phyloP scores from a whole-genome alignment of 2,797 vertebrate genomes.

The Argya squamiceps region DNA sequence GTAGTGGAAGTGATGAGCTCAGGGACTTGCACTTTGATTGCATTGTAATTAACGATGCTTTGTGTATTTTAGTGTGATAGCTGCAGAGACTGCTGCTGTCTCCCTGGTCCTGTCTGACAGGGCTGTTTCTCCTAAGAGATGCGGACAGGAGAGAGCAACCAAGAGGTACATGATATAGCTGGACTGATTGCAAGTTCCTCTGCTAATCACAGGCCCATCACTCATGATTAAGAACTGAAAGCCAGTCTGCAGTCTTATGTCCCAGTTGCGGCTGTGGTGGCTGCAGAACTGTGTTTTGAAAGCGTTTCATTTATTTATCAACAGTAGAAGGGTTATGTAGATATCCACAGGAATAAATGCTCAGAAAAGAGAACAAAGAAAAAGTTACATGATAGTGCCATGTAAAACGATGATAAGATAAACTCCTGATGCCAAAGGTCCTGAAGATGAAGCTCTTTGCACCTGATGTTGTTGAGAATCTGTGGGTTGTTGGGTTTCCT shows the following conservation, averaged over 20 bases:
- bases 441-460: neutral
- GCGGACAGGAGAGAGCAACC: slow-evolving; percentile 28
- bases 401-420: neutral
- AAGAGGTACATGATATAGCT: neutral
- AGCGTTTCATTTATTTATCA: neutral
- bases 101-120: neutral
- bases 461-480: neutral
- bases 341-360: neutral
- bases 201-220: slow-evolving; percentile 36
- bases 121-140: slow-evolving; percentile 35
- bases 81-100: slow-evolving; percentile 16
- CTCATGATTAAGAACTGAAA: slow-evolving; percentile 39
- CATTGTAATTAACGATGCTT: slow-evolving; percentile 45
- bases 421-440: neutral
- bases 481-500: neutral
- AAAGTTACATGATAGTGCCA: neutral
- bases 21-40: slow-evolving; percentile 52
- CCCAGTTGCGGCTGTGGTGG: neutral
- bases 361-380: neutral
- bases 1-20: neutral
- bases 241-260: neutral
- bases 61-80: slow-evolving; percentile 40
- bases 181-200: slow-evolving; percentile 35
- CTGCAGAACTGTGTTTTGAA: neutral
- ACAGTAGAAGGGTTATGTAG: neutral